Percentiles rank a stretch among this genome's conserved stretches.
Conservation (phyloP, 1,140 invertebrate genomes). For the Drosophila lini region DNA sequence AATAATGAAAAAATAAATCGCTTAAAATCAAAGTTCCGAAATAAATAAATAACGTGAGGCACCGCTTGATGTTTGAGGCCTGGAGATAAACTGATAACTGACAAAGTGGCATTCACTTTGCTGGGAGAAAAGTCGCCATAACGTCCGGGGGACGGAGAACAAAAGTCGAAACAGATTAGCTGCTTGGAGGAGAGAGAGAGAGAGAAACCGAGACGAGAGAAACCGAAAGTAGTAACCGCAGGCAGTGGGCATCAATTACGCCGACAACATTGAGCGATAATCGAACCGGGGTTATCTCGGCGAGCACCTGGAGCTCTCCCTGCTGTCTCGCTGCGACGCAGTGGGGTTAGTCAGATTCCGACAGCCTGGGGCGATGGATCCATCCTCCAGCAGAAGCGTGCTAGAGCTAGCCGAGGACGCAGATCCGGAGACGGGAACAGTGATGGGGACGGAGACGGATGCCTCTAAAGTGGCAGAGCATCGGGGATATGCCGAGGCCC, state of each 20-base stretch:
- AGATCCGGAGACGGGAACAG: constrained; percentile 4
- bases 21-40: neutral
- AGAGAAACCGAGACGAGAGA: neutral
- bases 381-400: constrained; percentile 24
- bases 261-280: constrained; percentile 52
- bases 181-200: neutral
- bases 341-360: constrained; percentile 30
- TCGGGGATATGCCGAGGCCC: constrained; percentile 27
- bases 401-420: constrained; percentile 4
- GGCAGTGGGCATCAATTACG: constrained; percentile 41
- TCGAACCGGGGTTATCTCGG: constrained; percentile 49
- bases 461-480: constrained; percentile 16
- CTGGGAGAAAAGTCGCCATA: constrained; percentile 10
- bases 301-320: constrained; percentile 22
- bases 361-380: constrained; percentile 25
- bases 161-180: constrained; percentile 47
- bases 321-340: neutral
- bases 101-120: constrained; percentile 8
- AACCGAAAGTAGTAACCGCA: constrained; percentile 17
- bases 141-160: constrained; percentile 14
- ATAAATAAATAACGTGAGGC: neutral
- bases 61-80: neutral
- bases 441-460: constrained; percentile 7
- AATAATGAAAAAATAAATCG: neutral
- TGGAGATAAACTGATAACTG: constrained; percentile 11